Conservation (phyloP, 2,888 invertebrate species). For the Netelia melanura region DNA sequence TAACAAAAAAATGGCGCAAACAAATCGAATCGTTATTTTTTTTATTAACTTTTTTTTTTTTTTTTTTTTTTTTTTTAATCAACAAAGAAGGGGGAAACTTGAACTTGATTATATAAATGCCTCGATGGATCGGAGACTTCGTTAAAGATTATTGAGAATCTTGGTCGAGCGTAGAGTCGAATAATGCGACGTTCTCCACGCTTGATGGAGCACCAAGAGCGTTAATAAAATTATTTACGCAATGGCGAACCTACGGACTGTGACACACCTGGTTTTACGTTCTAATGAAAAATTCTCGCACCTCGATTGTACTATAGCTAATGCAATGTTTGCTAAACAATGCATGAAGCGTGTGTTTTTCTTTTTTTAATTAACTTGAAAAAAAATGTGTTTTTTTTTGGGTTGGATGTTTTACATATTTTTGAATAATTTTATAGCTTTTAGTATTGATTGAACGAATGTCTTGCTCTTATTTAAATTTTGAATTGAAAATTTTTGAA, state of each 20-base stretch:
- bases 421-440: background rate
- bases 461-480: too few species aligned
- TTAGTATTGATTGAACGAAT: too few species aligned
- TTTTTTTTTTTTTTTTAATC: background rate
- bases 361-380: constrained; percentile 4
- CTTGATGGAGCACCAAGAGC: constrained; percentile 17
- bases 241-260: constrained; percentile 38
- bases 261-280: constrained; percentile 51
- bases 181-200: background rate
- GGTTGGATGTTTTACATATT: background rate
- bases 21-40: background rate
- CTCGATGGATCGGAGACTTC: constrained; percentile 25
- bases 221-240: constrained; percentile 65
- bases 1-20: background rate
- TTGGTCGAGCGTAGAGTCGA: constrained; percentile 23
- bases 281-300: constrained; percentile 62
- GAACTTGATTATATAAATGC: constrained; percentile 36
- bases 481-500: too few species aligned
- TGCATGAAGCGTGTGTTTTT: background rate
- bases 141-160: constrained; percentile 32
- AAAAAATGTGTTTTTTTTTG: background rate
- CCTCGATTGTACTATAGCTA: constrained; percentile 28
- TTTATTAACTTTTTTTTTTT: constrained; percentile 6
- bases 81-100: constrained; percentile 2
- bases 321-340: constrained; percentile 11